These are phyloP conservation scores for Takifugu rubripes DNA, from an alignment of 2,797 vertebrate genomes.

Conservation along the genomic window DNA sequence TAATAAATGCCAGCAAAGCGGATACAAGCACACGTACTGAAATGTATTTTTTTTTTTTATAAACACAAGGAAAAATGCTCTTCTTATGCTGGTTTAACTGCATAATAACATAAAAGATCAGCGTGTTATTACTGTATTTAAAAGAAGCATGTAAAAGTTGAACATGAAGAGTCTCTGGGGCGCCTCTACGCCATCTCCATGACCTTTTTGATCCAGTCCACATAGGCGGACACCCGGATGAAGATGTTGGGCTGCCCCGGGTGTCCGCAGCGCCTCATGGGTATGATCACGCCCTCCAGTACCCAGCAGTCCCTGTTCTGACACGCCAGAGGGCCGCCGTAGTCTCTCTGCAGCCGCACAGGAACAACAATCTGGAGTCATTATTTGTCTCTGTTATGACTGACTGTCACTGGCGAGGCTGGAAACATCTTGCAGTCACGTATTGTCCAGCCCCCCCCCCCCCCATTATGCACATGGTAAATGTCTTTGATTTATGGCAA, in stretches of 20 bases:
- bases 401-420: constrained; percentile 63
- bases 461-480: constrained; percentile 52
- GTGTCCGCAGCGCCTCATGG: constrained; percentile 89
- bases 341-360: constrained; percentile 84
- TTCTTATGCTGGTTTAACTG: no score
- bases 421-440: constrained; percentile 67
- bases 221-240: constrained; percentile 88
- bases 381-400: constrained; percentile 70
- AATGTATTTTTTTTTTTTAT: not conserved
- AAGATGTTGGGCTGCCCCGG: constrained; percentile 87
- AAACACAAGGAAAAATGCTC: no score
- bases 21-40: constrained; percentile 8
- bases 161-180: constrained; percentile 18
- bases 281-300: constrained; percentile 92
- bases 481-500: constrained; percentile 49
- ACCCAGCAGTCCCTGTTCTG: constrained; percentile 94
- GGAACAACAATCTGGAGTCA: constrained; percentile 58
- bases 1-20: constrained; percentile 7
- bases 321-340: constrained; percentile 92
- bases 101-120: not conserved
- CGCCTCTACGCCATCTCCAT: constrained; percentile 83
- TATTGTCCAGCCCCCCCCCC: constrained; percentile 41
- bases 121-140: constrained; percentile 1
- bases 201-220: constrained; percentile 97
- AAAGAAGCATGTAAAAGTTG: constrained; percentile 1